A percentile compares a stretch with the other conserved stretches of the same genome.
Conservation (phyloP, 2,113 vertebrate species). For the Crotophaga sulcirostris region DNA sequence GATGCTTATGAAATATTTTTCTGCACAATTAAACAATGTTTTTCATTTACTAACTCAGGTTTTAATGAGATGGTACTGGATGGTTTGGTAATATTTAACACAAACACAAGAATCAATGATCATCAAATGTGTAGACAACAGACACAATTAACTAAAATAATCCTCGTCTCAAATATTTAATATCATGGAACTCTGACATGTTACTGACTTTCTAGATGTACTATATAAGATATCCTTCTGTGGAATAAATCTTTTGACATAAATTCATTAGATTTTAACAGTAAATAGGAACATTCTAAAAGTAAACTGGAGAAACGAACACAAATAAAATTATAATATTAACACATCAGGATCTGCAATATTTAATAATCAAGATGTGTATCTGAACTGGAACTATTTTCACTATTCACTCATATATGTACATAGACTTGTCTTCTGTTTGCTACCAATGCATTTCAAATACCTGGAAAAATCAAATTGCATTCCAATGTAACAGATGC, state of each 20-base stretch:
- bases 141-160: conserved; percentile 61
- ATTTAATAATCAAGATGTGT: conserved; percentile 40
- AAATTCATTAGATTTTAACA: conserved; percentile 55
- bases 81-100: conserved; percentile 56
- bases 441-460: conserved; percentile 9
- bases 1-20: conserved; percentile 48
- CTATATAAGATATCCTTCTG: conserved; percentile 8
- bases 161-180: conserved; percentile 18
- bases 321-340: conserved; percentile 45
- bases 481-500: not conserved
- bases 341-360: conserved; percentile 44
- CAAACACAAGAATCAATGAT: conserved; percentile 59
- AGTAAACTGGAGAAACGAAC: conserved; percentile 46
- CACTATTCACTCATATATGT: not conserved
- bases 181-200: conserved; percentile 25
- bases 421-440: conserved; percentile 28
- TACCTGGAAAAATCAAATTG: not conserved
- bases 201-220: conserved; percentile 33
- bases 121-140: conserved; percentile 48
- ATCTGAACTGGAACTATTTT: conserved; percentile 48
- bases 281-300: conserved; percentile 48
- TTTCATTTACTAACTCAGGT: conserved; percentile 57
- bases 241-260: conserved; percentile 47
- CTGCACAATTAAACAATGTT: conserved; percentile 47
- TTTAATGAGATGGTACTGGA: conserved; percentile 61